phyloP scores from a whole-genome alignment of 2,888 invertebrate genomes.

The Drosophila aldrichi region DNA sequence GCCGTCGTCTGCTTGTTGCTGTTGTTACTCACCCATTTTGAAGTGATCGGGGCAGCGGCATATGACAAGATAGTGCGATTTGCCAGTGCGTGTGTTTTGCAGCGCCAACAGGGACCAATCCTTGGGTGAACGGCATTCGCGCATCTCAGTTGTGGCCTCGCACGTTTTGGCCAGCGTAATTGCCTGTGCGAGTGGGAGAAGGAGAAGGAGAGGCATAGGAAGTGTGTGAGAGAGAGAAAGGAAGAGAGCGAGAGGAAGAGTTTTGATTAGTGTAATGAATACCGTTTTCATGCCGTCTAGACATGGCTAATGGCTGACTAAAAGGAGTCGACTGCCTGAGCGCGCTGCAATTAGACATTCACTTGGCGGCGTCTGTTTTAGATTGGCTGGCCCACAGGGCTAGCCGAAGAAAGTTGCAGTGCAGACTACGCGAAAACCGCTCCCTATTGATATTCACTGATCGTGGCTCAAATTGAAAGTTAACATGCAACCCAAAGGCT shows the following conservation, averaged over 20 bases:
- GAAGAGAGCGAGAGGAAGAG: conserved; percentile 2
- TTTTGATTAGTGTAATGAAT: conserved; percentile 13
- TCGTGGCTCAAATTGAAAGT: conserved; percentile 70
- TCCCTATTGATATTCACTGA: conserved; percentile 29
- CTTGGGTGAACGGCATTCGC: conserved; percentile 93
- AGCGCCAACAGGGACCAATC: conserved; percentile 96
- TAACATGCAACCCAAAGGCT: conserved; percentile 65
- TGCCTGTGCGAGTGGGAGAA: conserved; percentile 86
- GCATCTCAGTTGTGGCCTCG: conserved; percentile 95
- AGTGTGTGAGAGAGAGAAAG: not conserved
- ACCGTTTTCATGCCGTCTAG: conserved; percentile 52
- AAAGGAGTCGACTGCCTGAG: conserved; percentile 8
- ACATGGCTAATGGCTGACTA: conserved; percentile 42
- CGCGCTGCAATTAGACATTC: conserved; percentile 67
- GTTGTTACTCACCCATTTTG: conserved; percentile 89
- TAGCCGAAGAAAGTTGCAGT: conserved; percentile 48
- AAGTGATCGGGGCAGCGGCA: conserved; percentile 95
- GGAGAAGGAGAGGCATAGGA: not conserved
- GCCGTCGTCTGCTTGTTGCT: not conserved
- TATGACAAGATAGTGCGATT: conserved; percentile 96
- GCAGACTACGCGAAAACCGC: not conserved
- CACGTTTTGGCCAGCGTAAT: conserved; percentile 96
- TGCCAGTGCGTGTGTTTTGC: conserved; percentile 96
- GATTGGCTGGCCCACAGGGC: conserved; percentile 44
- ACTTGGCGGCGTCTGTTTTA: conserved; percentile 47